Base-by-base conservation (phyloP, 2,797 vertebrate species). In the Crenuchus spilurus region DNA sequence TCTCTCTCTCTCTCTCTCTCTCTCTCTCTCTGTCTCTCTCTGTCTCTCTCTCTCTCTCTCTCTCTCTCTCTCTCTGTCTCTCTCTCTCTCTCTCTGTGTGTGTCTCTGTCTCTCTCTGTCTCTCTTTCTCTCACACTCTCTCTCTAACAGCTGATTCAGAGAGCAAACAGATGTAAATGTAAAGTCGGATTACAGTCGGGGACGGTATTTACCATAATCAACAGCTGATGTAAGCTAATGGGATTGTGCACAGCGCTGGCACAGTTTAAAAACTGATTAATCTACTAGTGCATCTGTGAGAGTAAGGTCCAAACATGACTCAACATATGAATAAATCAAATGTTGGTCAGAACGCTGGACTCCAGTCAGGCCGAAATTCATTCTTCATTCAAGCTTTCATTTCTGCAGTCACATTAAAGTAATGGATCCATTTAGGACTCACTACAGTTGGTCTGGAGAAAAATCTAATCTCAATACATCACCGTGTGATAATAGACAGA, bases 221-320 rank as follows among this genome's bases (percentile, higher is more conserved):
- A 83, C 73, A 81, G 74, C 79, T 84, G 83, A 88, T 80, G 64
- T 77, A 77, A 82, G 75, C 70, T 87, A 91, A 91, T 82, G 79
- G 83, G 88, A 88, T 88, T 87, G 51, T 51, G 41, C 62, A 75
- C 70, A 71, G 51, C 39, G 58, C 2, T 33, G 66, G 60, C 33
- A 39, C 26, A 48, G 46, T 78, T 57, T 74, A 72, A 58, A 74
- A 18, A 54, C 46, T 49, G 57, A 79, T 79, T 79, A 79, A 81
- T 81, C 31, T 55, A 31, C 60, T 22, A 68, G 68, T 71, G 65
- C 63, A 70, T 72, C 52, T 62, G 69, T 63, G 44, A 41, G 60
- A 62, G 11, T 10, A 10, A 57, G 62, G 64, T 41, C 52, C 64
- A 70, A 77, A 61, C 37, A 70, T 54, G 70, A 58, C 61, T 44